Conservation (phyloP, 53 echinoderm and acorn worm genomes). For the Arbacia lixula region DNA sequence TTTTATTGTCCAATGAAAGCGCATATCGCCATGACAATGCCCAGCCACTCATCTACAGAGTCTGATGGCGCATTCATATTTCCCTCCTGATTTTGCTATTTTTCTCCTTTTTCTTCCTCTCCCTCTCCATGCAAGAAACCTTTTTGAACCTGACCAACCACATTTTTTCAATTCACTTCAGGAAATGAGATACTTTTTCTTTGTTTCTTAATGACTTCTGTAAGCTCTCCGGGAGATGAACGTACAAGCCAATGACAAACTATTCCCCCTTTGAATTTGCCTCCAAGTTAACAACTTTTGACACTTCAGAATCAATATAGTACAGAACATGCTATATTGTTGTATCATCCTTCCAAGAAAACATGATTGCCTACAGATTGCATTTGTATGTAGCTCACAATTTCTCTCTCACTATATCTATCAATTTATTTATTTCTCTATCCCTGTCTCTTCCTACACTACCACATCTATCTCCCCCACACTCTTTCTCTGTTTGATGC, state of each 20-base stretch:
- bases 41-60: slow-evolving; percentile 4
- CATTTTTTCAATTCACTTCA: slow-evolving; percentile 33
- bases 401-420: slow-evolving; percentile 1
- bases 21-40: slow-evolving; percentile 43
- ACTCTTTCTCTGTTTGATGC: background rate
- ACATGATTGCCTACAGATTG: too few species aligned
- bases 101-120: background rate
- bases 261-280: slow-evolving; percentile 40
- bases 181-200: slow-evolving; percentile 22
- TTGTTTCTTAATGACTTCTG: slow-evolving; percentile 25
- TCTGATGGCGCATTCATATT: slow-evolving; percentile 24
- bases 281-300: slow-evolving; percentile 4
- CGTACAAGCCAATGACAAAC: slow-evolving; percentile 14
- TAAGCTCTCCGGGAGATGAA: too few species aligned
- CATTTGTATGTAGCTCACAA: background rate
- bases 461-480: background rate
- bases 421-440: background rate
- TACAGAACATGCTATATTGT: too few species aligned
- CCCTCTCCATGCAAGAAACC: background rate
- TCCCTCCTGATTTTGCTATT: background rate
- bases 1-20: slow-evolving; percentile 27
- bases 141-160: too few species aligned
- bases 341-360: background rate
- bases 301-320: slow-evolving; percentile 17
- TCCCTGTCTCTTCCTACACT: too few species aligned